Percentiles rank a stretch among this genome's conserved stretches.
These are phyloP conservation scores for Ophion costatus DNA, from an alignment of 2,888 invertebrate genomes.

Conservation along the genomic window DNA sequence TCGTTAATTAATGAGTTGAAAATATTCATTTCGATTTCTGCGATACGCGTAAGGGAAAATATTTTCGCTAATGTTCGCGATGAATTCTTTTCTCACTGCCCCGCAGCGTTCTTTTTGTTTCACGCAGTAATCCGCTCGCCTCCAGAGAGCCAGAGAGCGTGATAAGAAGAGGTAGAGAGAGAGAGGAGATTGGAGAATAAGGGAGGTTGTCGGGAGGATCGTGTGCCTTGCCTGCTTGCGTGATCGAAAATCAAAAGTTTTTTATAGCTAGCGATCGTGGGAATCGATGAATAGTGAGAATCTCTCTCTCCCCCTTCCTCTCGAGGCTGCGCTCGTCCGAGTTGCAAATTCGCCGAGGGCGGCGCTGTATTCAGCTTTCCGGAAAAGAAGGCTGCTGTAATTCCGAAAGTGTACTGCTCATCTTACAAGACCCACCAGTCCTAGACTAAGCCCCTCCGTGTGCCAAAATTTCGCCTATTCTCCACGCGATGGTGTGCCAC, in stretches of 20 bases:
- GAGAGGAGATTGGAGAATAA: conserved; percentile 12
- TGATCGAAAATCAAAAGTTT: conserved; percentile 76
- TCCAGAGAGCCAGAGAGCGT: not conserved
- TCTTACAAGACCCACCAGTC: not conserved
- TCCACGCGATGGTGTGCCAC: not conserved
- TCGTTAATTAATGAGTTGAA: not conserved
- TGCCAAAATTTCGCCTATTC: not conserved
- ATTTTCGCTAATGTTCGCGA: not conserved
- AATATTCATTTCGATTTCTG: not conserved
- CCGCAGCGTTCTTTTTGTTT: not conserved
- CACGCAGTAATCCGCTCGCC: not conserved
- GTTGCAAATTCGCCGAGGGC: conserved; percentile 53
- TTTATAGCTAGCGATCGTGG: conserved; percentile 76
- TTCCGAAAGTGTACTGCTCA: conserved; percentile 13
- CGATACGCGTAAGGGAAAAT: not conserved
- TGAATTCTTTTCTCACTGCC: conserved; percentile 3
- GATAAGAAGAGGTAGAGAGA: not conserved
- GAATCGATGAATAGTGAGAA: conserved; percentile 68
- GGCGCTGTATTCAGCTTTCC: conserved; percentile 39
- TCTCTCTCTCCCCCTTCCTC: not conserved
- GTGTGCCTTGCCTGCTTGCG: conserved; percentile 69
- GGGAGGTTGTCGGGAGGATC: conserved; percentile 14
- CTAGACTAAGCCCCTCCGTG: not conserved
- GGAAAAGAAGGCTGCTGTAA: not conserved
- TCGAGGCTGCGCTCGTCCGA: conserved; percentile 7